phyloP scores from a whole-genome alignment of 1,140 invertebrate genomes.

The Semibalanus balanoides region DNA sequence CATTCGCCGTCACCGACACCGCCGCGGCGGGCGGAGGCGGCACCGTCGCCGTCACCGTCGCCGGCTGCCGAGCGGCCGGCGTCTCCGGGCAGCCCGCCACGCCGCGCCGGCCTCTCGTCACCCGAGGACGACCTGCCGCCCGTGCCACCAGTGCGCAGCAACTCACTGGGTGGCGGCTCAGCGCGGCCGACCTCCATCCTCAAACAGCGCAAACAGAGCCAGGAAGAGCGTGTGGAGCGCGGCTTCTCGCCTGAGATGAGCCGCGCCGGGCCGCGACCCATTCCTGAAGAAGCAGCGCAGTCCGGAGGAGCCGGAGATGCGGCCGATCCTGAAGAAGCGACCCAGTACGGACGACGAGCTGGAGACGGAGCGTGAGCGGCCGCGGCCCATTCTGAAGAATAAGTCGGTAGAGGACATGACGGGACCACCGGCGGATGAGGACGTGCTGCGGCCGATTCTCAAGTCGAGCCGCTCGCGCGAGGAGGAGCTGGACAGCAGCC shows the following conservation, averaged over 20 bases:
- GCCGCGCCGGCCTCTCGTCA: neutral
- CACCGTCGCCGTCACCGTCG: no score
- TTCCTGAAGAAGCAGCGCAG: constrained; percentile 50
- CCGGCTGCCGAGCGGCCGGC: neutral
- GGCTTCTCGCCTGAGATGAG: constrained; percentile 33
- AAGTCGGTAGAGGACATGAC: constrained; percentile 35
- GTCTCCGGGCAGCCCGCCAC: neutral
- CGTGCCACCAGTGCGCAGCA: neutral
- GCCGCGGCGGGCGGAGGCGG: neutral
- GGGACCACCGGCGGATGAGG: constrained; percentile 15
- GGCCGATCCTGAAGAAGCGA: constrained; percentile 70
- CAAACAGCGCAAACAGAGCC: neutral
- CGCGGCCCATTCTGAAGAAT: constrained; percentile 63
- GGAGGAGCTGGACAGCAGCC: constrained; percentile 20
- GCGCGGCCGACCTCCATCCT: neutral
- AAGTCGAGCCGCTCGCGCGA: constrained; percentile 17
- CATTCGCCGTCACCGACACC: no score
- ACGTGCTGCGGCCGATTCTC: constrained; percentile 18
- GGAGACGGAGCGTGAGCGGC: constrained; percentile 43
- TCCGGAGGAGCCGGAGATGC: constrained; percentile 33
- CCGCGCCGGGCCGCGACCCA: constrained; percentile 54
- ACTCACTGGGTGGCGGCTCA: neutral
- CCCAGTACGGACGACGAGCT: constrained; percentile 61
- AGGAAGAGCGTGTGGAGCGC: neutral
- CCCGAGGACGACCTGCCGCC: neutral